Evolutionary conservation across 2,888 invertebrate genomes (phyloP), one percentile per base, ranked within the genome.

Genomic region (Bhutanitis thaidina): DNA sequence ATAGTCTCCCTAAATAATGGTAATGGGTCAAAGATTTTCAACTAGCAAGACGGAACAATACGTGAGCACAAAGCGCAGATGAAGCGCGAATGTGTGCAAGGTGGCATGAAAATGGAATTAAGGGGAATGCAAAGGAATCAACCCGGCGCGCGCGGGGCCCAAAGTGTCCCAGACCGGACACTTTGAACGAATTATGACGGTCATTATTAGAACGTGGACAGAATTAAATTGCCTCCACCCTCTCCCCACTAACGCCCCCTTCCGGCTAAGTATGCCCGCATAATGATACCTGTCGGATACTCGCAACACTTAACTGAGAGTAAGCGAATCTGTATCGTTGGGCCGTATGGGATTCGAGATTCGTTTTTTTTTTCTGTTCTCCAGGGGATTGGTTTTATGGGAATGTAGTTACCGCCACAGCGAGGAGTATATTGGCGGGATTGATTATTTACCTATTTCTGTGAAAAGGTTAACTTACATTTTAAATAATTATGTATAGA

Each of bases 191-290:
- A 90, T 91, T 91, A 91, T 91, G 90, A 90, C 89, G 88, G 90
- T 90, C 90, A 91, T 91, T 90, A 91, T 90, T 90, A 90, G 90
- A 86, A 90, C 90, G 90, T 90, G 90, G 90, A 90, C 90, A 90
- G 90, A 91, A 90, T 90, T 90, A 90, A 90, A 91, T 90, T 90
- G 90, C 90, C 89, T 84, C 88, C 87, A 79, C 74, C 69, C 59
- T 55, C 59, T 63, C 65, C 58, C 58, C 64, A 59, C 53, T 49
- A 49, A 62, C 64, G 64, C 65, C 66, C 65, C 82, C 80, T 80
- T 81, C 81, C 79, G 82, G 82, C 77, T 82, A 85, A 87, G 88
- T 84, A 83, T 80, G 74, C 80, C 76, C 82, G 83, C 82, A 82
- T 86, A 87, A 87, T 84, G 85, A 83, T 86, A 88, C 88, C 88